Evolutionary conservation across 2,113 vertebrate species (phyloP).

Genomic region (Semnornis frantzii): DNA sequence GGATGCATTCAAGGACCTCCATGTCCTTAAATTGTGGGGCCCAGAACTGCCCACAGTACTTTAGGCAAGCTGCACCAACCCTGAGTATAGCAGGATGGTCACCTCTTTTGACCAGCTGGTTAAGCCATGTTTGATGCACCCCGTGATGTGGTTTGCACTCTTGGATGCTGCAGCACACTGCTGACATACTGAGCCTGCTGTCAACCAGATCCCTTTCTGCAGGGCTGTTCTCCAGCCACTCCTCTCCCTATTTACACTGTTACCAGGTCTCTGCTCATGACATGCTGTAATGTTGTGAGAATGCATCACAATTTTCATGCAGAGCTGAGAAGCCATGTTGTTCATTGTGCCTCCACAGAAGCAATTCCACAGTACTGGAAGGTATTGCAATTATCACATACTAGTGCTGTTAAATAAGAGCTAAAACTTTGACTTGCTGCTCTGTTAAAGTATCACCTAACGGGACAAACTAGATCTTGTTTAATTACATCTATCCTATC

Average conservation of each 20-base stretch:
- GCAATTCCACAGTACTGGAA: not conserved
- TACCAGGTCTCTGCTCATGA: not conserved
- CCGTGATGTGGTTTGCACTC: no score
- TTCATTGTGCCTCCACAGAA: not conserved
- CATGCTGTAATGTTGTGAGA: not conserved
- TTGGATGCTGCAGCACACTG: not conserved
- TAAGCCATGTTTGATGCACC: no score
- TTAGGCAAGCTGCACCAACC: no score
- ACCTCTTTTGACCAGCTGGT: no score
- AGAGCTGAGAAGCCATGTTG: not conserved
- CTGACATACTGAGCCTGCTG: not conserved
- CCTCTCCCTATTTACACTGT: not conserved
- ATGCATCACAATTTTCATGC: fast-evolving
- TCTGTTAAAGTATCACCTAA: not conserved
- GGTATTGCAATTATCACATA: not conserved
- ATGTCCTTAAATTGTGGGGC: no score
- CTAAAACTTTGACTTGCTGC: not conserved
- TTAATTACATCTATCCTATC: not conserved
- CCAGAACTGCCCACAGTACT: no score
- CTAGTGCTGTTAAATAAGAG: not conserved
- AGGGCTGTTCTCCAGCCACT: not conserved
- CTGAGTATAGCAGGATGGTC: no score
- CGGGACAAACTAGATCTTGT: not conserved
- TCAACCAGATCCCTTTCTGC: not conserved
- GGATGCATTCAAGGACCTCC: no score